These are phyloP conservation scores for Agapostemon virescens DNA, from an alignment of 2,888 invertebrate species.

Conservation along the genomic window DNA sequence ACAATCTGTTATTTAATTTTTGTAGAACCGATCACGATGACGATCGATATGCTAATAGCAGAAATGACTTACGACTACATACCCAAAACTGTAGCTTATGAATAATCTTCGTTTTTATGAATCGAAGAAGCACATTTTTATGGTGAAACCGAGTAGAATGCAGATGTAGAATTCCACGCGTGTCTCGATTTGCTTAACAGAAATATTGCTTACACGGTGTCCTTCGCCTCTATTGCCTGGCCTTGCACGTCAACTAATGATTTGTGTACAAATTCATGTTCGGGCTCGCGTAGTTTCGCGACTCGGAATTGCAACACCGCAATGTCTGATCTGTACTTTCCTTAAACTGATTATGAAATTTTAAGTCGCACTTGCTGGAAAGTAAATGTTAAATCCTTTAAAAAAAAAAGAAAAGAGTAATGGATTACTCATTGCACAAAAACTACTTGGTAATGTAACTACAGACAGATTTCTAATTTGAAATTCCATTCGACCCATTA, in stretches of 20 bases:
- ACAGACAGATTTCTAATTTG: neutral
- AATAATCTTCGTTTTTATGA: neutral
- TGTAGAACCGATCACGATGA: neutral
- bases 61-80: neutral
- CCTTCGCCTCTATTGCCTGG: slow-evolving; percentile 57
- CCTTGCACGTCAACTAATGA: slow-evolving; percentile 55
- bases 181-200: slow-evolving; percentile 31
- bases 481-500: neutral
- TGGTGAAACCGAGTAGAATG: slow-evolving; percentile 19
- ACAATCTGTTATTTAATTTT: neutral
- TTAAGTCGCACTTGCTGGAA: neutral
- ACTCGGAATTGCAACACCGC: neutral
- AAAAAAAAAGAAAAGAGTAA: too few relatives aligned
- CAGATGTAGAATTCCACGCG: slow-evolving; percentile 34
- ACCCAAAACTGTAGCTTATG: neutral
- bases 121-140: slow-evolving; percentile 10
- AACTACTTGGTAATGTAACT: neutral
- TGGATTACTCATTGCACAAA: neutral
- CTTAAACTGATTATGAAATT: neutral
- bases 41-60: neutral
- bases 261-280: slow-evolving; percentile 49
- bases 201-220: slow-evolving; percentile 37
- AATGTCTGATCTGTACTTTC: neutral
- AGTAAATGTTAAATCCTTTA: neutral
- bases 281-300: slow-evolving; percentile 12